A percentile compares a stretch with the other conserved stretches of the same genome.
phyloP scores from a whole-genome alignment of 2,113 vertebrate species.

The Gulo gulo region DNA sequence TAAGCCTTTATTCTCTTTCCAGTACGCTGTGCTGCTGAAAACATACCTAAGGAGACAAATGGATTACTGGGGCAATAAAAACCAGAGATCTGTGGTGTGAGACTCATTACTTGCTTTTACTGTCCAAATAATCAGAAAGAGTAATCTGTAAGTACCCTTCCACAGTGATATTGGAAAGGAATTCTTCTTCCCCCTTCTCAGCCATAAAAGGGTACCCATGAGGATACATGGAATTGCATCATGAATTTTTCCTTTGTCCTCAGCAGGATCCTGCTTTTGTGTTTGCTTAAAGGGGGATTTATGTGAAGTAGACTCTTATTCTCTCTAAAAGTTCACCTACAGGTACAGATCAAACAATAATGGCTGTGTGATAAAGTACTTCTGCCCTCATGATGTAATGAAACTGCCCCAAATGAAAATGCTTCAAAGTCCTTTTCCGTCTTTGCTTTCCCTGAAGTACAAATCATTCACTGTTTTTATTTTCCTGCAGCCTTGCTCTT shows the following conservation, averaged over 20 bases:
- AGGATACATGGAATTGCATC: slow-evolving; percentile 61
- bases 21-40: neutral
- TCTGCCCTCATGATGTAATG: neutral
- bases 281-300: slow-evolving; percentile 63
- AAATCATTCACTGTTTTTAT: neutral
- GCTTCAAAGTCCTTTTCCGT: neutral
- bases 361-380: neutral
- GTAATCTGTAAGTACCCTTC: slow-evolving; percentile 68
- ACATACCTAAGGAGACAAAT: slow-evolving; percentile 63
- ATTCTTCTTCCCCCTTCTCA: slow-evolving; percentile 57
- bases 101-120: slow-evolving; percentile 74
- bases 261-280: slow-evolving; percentile 57
- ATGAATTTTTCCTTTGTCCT: slow-evolving; percentile 68
- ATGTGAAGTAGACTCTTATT: slow-evolving; percentile 33
- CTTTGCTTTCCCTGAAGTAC: neutral
- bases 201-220: slow-evolving; percentile 58
- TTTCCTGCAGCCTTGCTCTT: slow-evolving; percentile 28
- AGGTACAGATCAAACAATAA: slow-evolving; percentile 31
- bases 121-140: slow-evolving; percentile 67
- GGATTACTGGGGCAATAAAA: slow-evolving; percentile 68
- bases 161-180: slow-evolving; percentile 47
- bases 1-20: neutral
- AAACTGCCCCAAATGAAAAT: neutral
- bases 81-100: slow-evolving; percentile 53
- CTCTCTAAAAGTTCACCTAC: slow-evolving; percentile 36